Percentiles rank a stretch among this genome's conserved stretches.
Evolutionary conservation across 2,113 vertebrate species (phyloP).

Genomic region (Megaleporinus macrocephalus): DNA sequence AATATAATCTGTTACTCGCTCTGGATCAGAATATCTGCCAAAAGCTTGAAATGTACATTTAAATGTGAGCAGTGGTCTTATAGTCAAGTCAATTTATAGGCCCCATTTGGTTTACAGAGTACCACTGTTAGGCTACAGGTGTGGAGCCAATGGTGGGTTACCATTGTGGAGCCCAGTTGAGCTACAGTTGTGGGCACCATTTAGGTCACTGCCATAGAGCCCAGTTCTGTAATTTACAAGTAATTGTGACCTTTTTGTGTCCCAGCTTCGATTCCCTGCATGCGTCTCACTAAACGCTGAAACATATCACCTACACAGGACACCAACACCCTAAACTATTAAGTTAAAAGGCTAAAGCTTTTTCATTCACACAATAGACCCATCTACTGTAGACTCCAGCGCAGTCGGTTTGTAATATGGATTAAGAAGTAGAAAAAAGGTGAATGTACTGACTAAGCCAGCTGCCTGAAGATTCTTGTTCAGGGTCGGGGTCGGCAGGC

Average conservation of each 20-base stretch:
- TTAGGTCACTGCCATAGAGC: no score
- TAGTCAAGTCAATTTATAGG: no score
- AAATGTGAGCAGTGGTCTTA: no score
- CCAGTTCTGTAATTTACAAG: no score
- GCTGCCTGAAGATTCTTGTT: conserved; percentile 15
- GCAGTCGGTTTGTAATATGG: conserved; percentile 1
- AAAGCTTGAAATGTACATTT: no score
- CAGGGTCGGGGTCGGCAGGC: conserved; percentile 26
- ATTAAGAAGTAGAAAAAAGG: conserved; percentile 7
- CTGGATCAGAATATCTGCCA: no score
- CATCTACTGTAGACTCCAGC: background rate
- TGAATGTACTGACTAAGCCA: conserved; percentile 29
- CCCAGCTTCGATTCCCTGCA: background rate
- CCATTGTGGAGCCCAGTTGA: no score
- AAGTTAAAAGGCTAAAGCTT: background rate
- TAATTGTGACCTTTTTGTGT: background rate
- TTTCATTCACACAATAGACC: background rate
- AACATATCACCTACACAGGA: background rate
- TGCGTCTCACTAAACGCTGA: background rate
- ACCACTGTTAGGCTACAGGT: no score
- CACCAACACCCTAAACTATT: background rate
- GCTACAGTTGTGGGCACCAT: no score
- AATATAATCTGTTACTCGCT: no score
- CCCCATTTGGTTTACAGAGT: no score
- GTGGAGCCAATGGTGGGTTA: no score